These are phyloP conservation scores for Belgica antarctica DNA, from an alignment of 2,888 invertebrate species.

Conservation along the genomic window DNA sequence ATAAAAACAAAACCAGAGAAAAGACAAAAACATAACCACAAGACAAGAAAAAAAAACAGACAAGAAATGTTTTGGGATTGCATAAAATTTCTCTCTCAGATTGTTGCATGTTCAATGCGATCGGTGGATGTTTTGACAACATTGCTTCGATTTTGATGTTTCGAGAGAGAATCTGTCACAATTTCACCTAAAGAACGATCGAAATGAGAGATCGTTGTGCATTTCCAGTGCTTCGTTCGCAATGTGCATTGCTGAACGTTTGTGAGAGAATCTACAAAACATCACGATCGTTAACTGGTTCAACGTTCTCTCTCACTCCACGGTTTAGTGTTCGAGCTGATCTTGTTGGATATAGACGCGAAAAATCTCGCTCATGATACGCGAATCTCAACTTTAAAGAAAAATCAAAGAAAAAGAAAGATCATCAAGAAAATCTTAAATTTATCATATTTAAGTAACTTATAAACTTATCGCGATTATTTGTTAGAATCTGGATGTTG, in stretches of 20 bases:
- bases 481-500: conserved; percentile 34
- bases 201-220: no score
- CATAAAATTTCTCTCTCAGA: not conserved
- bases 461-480: conserved; percentile 41
- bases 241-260: conserved; percentile 14
- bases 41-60: conserved; percentile 15
- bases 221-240: not conserved
- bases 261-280: not conserved
- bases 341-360: conserved; percentile 42
- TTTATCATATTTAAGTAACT: conserved; percentile 34
- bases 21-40: conserved; percentile 32
- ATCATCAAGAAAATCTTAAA: conserved; percentile 28
- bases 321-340: conserved; percentile 41
- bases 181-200: not conserved
- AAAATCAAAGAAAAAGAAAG: conserved; percentile 1
- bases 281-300: conserved; percentile 17
- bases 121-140: not conserved
- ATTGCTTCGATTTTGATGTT: conserved; percentile 16
- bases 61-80: not conserved
- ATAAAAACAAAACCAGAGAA: conserved; percentile 3
- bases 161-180: not conserved
- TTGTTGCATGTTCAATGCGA: not conserved
- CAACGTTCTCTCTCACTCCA: not conserved
- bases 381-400: conserved; percentile 17
- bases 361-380: conserved; percentile 8